Base-by-base conservation (phyloP, 2,888 invertebrate genomes). In the Carcina quercana region DNA sequence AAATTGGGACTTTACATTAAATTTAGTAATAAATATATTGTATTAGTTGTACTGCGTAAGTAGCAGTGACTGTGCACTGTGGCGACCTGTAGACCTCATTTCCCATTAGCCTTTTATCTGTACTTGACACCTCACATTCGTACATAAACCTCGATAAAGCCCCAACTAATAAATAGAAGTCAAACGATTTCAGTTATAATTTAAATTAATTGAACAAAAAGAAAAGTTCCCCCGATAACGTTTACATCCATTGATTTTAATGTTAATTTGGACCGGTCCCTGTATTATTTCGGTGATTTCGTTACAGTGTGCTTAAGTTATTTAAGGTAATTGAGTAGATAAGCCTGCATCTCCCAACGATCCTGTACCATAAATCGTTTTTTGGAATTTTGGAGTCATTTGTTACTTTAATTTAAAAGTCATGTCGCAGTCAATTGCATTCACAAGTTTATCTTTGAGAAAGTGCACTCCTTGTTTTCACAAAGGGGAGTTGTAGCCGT, bases 281-380 rank as follows among this genome's bases (percentile, higher is more conserved):
- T 43, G 43, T 50, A 47, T 58, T 53, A 47, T 51, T 51, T 44
- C 35, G 45, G 46, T 44, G 35, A 45, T 39, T 40, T 45, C 54
- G 50, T 59, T 59, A 60, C 55, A 53, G 59, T 63, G 59, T 60
- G 60, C 59, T 63, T 55, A 56, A 64, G 59, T 68, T 61, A 65
- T 68, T 66, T 55, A 59, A 70, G 61, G 61, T 67, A 73, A 72
- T 72, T 67, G 62, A 47, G 53, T 53, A 59, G 70, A 74, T 75
- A 73, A 66, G 53, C 37, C 34, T 38, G 52, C 58, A 64, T 59
- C 58, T 60, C 47, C 40, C 32, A 37, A 49, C 37, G 61, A 59
- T 64, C 65, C 60, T 46, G 45, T 44, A 35, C 42, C 55, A 61
- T 66, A 65, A 65, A 62, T 68, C 48, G 50, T 55, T 48, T 48